These are phyloP conservation scores for Drosophila varians DNA, from an alignment of 1,140 invertebrate species.

Conservation along the genomic window DNA sequence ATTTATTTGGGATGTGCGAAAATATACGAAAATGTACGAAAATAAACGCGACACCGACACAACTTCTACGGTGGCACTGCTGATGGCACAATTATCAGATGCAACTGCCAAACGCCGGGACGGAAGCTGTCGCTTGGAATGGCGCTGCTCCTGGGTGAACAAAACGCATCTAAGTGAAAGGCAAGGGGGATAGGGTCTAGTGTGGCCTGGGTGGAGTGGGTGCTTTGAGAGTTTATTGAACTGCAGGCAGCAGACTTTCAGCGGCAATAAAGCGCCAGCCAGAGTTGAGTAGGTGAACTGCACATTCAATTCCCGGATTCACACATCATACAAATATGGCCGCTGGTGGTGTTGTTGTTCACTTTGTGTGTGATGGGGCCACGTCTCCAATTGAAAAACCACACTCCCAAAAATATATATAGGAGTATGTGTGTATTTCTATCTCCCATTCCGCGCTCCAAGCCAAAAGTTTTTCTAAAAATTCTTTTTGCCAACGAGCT, in stretches of 20 bases:
- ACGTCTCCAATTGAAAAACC: conserved; percentile 54
- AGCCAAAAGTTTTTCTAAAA: conserved; percentile 60
- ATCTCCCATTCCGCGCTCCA: conserved; percentile 20
- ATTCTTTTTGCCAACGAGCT: conserved; percentile 28
- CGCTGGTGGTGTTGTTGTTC: conserved; percentile 7
- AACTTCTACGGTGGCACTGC: conserved; percentile 37
- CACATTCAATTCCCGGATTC: conserved; percentile 18
- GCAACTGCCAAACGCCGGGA: conserved; percentile 43
- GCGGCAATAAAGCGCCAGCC: conserved; percentile 49
- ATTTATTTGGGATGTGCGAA: conserved; percentile 33
- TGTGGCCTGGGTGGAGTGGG: conserved; percentile 1
- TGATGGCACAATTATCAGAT: conserved; percentile 73
- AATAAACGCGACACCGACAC: conserved; percentile 50
- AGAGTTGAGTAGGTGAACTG: conserved; percentile 47
- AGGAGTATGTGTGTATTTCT: no score
- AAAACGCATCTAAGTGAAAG: background rate
- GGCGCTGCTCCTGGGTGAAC: conserved; percentile 7
- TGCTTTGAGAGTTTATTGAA: conserved; percentile 63
- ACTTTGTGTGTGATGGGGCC: conserved; percentile 24
- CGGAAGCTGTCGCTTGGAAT: conserved; percentile 39
- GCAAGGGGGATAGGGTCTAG: background rate
- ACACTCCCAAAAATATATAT: conserved; percentile 19
- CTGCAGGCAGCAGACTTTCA: conserved; percentile 5
- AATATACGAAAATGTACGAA: conserved; percentile 52
- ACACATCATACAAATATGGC: conserved; percentile 42